A percentile compares a stretch with the other conserved stretches of the same genome.
Evolutionary conservation across 2,888 invertebrate species (phyloP).

Genomic region (Limnephilus auricula): DNA sequence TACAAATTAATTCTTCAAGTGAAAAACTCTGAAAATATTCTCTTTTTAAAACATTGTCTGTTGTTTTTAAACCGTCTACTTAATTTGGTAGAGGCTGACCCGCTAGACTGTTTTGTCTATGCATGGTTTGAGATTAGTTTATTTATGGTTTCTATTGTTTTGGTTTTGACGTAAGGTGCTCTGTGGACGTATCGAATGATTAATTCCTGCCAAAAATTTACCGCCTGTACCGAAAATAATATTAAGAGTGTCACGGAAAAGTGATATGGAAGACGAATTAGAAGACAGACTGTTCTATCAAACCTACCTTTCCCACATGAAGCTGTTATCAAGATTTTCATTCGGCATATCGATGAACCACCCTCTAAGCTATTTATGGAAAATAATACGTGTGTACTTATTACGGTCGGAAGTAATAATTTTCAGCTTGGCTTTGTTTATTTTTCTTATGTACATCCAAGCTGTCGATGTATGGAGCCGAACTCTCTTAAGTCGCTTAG

Average conservation of each 20-base stretch:
- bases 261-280: constrained; percentile 93
- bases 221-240: not conserved
- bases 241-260: constrained; percentile 2
- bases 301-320: constrained; percentile 91
- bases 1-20: too few species aligned
- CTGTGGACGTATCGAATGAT: not conserved
- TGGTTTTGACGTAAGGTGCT: constrained; percentile 52
- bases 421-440: constrained; percentile 83
- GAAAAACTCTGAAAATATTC: too few species aligned
- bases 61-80: not conserved
- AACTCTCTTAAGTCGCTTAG: constrained; percentile 83
- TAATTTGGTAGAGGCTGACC: not conserved
- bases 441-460: constrained; percentile 89
- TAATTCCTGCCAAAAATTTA: not conserved
- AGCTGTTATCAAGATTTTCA: constrained; percentile 88
- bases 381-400: constrained; percentile 86
- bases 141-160: constrained; percentile 46
- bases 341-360: constrained; percentile 88
- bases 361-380: constrained; percentile 87
- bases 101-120: constrained; percentile 5
- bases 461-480: constrained; percentile 90
- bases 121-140: too few species aligned
- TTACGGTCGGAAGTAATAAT: constrained; percentile 89
- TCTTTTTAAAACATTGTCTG: not conserved
- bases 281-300: constrained; percentile 93